These are phyloP conservation scores for Clarias batrachus DNA, from an alignment of 2,113 vertebrate species.

Conservation along the genomic window DNA sequence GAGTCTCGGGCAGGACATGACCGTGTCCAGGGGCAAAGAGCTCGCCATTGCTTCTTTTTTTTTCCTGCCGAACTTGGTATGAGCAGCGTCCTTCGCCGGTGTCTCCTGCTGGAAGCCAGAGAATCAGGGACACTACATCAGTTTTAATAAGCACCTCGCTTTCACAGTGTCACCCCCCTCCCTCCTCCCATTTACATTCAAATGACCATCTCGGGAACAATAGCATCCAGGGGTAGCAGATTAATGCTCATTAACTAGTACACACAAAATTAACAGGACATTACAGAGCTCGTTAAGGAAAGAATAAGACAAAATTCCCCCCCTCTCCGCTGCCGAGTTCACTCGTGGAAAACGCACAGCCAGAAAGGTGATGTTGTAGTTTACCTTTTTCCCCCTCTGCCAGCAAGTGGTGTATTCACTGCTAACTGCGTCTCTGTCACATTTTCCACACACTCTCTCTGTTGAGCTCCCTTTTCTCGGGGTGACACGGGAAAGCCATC, in stretches of 20 bases:
- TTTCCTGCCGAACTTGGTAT: conserved; percentile 70
- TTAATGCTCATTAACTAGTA: conserved; percentile 89
- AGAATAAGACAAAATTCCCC: conserved; percentile 54
- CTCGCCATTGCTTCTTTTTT: conserved; percentile 78
- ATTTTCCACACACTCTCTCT: conserved; percentile 76
- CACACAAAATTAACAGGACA: conserved; percentile 82
- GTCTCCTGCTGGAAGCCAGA: conserved; percentile 83
- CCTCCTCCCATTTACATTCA: conserved; percentile 84
- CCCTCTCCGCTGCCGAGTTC: conserved; percentile 44
- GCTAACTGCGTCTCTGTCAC: conserved; percentile 81
- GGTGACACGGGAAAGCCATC: conserved; percentile 77
- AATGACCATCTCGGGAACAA: conserved; percentile 85
- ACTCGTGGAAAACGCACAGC: conserved; percentile 58
- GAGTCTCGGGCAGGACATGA: conserved; percentile 83
- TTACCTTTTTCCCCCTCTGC: conserved; percentile 73
- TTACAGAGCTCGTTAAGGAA: conserved; percentile 76
- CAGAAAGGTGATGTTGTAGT: conserved; percentile 48
- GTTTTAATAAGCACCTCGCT: conserved; percentile 89
- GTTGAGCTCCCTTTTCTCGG: conserved; percentile 79
- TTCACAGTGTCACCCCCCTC: conserved; percentile 74
- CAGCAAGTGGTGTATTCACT: conserved; percentile 73
- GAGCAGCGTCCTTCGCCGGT: conserved; percentile 75
- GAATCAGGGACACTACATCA: conserved; percentile 84
- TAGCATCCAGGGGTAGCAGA: conserved; percentile 88
- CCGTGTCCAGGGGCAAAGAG: conserved; percentile 86